phyloP scores from a whole-genome alignment of 1,140 invertebrate species.

The Hormaphis cornu region DNA sequence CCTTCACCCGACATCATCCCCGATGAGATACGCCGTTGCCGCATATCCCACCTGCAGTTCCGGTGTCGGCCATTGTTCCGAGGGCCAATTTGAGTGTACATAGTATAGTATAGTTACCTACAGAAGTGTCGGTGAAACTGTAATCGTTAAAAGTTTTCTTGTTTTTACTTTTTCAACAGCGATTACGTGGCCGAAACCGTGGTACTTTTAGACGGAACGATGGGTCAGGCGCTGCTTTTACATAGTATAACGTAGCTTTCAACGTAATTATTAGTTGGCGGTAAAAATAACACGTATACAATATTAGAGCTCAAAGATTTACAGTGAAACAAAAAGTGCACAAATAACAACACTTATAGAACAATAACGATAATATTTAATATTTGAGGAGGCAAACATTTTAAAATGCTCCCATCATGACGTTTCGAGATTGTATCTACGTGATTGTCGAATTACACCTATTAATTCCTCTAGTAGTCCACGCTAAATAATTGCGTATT shows the following conservation, averaged over 20 bases:
- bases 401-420: too few relatives aligned
- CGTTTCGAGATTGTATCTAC: too few relatives aligned
- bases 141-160: constrained; percentile 30
- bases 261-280: background rate
- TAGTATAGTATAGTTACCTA: too few relatives aligned
- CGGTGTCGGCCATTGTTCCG: too few relatives aligned
- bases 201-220: background rate
- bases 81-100: too few relatives aligned
- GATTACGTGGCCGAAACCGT: constrained; percentile 6
- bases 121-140: background rate
- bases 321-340: background rate
- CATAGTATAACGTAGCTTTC: background rate
- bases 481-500: too few relatives aligned
- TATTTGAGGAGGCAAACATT: too few relatives aligned
- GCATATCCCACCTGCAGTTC: too few relatives aligned
- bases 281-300: background rate
- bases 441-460: too few relatives aligned
- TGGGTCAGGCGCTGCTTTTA: background rate
- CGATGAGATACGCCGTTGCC: background rate
- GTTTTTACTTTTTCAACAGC: constrained; percentile 9
- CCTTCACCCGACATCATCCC: background rate
- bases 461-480: too few relatives aligned
- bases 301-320: background rate
- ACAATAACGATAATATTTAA: too few relatives aligned
- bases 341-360: too few relatives aligned